Base-by-base conservation (phyloP, 2,797 vertebrate species). In the Pangasius sanitwongsei region DNA sequence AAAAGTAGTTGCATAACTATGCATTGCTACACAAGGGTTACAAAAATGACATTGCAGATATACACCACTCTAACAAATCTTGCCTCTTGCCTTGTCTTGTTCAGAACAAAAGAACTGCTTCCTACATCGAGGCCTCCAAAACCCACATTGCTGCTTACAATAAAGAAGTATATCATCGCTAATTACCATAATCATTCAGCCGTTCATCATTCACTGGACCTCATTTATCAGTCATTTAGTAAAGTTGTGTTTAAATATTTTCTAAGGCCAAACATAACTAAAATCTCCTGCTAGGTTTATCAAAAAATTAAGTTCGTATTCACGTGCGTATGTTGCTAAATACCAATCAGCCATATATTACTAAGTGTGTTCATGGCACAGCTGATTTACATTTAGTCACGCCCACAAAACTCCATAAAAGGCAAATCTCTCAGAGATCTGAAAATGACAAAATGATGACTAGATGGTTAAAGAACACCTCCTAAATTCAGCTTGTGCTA, bases 61-160 rank as follows among this genome's bases (percentile, higher is more conserved):
- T 25, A 44, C 7, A 74, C 69, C 15, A 63, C n/a, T 5, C 4
- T 69, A 69, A 69, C 65, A 69, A 44, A 74, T 4, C 4, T 25
- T 34, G 4, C 23, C 34, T 83, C 25, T 20, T 74, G 34, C 1
- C 25, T 83, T 37, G 37, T 2, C 37, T 28, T 86, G 92, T 92
- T 80, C 90, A 97, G 97, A 92, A 86, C n/a, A 96, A 95, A 92
- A 92, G 13, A 37, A 93, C 92, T 87, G 92, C 92, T 6, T 91
- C 93, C 20, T 99, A 97, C 2, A 41, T 97, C 89, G 93, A 96
- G 91, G 96, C 53, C 34, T 99, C 98, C 4, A 97, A 98, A 88
- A 92, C 89, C 44, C 96, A 97, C 37, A 93, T 99, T 25, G 88
- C 41, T 44, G 57, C 94, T 15, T 97, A 96, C 2, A 95, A 98